Percentiles rank a stretch among this genome's conserved stretches.
phyloP scores from a whole-genome alignment of 2,113 vertebrate species.

The Aptenodytes patagonicus region DNA sequence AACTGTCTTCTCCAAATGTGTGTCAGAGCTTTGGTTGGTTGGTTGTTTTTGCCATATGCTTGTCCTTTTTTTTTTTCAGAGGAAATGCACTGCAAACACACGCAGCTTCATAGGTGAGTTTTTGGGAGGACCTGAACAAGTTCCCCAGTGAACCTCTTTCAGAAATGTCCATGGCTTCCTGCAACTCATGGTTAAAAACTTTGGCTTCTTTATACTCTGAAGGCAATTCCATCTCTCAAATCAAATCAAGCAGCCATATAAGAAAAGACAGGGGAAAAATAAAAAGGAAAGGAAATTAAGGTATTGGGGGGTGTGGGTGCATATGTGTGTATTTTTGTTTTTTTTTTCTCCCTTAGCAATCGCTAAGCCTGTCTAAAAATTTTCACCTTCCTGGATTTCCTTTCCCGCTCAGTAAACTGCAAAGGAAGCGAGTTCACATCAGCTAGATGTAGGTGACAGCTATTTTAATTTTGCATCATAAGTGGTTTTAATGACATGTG shows the following conservation, averaged over 20 bases:
- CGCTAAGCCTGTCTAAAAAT: neutral
- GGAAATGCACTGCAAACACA: neutral
- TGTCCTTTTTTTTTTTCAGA: neutral
- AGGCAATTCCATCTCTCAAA: neutral
- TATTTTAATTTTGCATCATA: neutral
- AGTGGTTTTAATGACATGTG: neutral
- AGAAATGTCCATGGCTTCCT: neutral
- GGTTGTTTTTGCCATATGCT: neutral
- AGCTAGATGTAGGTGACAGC: neutral
- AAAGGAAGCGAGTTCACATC: neutral
- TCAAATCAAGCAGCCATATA: neutral
- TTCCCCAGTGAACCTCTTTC: neutral
- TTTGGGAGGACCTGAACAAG: neutral
- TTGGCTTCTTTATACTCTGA: neutral
- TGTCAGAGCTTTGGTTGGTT: neutral
- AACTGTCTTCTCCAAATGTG: neutral
- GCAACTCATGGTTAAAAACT: neutral
- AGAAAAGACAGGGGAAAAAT: neutral
- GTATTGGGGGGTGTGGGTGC: accelerated
- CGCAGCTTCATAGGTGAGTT: neutral
- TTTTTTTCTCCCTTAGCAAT: neutral
- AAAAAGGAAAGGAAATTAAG: neutral
- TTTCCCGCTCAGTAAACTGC: neutral
- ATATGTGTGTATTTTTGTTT: too few species aligned
- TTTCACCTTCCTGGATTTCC: neutral